These are phyloP conservation scores for Zosterops hypoxanthus DNA, from an alignment of 2,113 vertebrate genomes.

Conservation along the genomic window DNA sequence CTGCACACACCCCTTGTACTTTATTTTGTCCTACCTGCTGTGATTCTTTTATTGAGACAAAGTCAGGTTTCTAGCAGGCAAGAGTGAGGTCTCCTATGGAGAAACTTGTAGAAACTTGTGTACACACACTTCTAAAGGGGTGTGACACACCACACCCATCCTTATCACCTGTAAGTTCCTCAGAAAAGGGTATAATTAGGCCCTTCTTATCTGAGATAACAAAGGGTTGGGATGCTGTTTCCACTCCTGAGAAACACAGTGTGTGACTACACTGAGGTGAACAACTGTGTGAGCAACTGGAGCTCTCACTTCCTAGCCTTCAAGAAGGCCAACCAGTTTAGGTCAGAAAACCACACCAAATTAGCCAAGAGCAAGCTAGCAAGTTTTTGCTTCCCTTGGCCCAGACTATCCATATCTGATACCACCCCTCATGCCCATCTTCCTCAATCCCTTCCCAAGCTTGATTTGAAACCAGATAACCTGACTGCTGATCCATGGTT, in stretches of 20 bases:
- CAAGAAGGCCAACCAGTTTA: not conserved
- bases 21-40: not conserved
- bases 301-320: not conserved
- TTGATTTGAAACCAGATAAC: not conserved
- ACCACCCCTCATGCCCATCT: rapidly evolving
- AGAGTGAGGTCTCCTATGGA: not conserved
- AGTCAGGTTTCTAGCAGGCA: not conserved
- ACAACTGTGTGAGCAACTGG: not conserved
- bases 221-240: not conserved
- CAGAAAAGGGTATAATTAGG: not conserved
- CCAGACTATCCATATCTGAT: not conserved
- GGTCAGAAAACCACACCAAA: not conserved
- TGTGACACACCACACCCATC: not conserved
- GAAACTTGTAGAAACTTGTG: not conserved
- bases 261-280: not conserved
- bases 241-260: not conserved
- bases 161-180: not conserved
- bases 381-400: not conserved
- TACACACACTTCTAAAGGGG: not conserved
- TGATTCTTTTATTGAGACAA: not conserved
- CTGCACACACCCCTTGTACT: not conserved
- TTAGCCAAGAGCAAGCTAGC: not conserved
- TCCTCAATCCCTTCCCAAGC: not conserved
- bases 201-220: not conserved
- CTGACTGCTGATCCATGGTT: not conserved